Base-by-base conservation (phyloP, 1,140 invertebrate genomes). In the Cotesia chilonis region DNA sequence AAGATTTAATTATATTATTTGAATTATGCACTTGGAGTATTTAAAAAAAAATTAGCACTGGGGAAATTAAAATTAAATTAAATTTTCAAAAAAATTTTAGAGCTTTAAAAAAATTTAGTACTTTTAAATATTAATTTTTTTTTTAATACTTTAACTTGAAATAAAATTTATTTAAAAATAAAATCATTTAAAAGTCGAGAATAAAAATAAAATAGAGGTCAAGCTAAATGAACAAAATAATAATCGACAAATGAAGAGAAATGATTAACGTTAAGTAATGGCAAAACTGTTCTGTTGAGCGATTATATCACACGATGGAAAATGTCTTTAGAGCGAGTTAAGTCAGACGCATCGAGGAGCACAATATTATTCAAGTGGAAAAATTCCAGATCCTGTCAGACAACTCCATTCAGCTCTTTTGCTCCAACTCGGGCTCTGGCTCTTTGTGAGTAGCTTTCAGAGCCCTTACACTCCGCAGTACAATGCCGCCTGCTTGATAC, bases 391-490 rank as follows among this genome's bases (percentile, higher is more conserved):
- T 55, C 54, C 17, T 55, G 54, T 55, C 54, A 55, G 54, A 17
- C 54, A 55, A 47, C 17, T 55, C 17, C 54, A 55, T 55, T 55
- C 54, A 55, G 54, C n/a, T 55, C 17, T 55, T n/a, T 55, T 55
- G 54, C 54, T 14, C 12, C n/a, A 14, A 1, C 17, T 55, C 3
- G 17, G 17, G n/a, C 12, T 17, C 12, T 5, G 17, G 17, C 12
- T 55, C 54, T 55, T 55, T 14, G 12, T 55, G 12, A 55, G n/a
- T 55, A 14, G 12, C 17, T 55, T n/a, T 51, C 54, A 9, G 54
- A 55, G 54, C n/a, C 12, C 54, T 55, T 14, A 55, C 17, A n/a
- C 12, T 55, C 41, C 3, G 41, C 10, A 47, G 6, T 47, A 47
- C 41, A 47, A 47, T 47, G 10, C 41, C 41, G 4, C 41, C 10